Base-by-base conservation (phyloP, 2,797 vertebrate genomes). In the Gambelia wislizenii region DNA sequence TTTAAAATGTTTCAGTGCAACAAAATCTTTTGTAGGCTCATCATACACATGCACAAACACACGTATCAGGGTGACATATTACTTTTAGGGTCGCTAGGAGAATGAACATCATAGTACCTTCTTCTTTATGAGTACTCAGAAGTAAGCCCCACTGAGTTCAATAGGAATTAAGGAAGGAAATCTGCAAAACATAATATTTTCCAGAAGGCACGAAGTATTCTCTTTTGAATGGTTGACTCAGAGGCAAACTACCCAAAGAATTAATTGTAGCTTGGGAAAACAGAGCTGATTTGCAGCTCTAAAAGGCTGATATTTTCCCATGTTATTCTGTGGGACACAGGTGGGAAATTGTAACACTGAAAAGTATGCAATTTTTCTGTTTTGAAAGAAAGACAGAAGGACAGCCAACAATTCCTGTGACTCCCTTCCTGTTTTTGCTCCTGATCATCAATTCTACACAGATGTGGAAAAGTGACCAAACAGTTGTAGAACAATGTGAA, bases 181-280 rank as follows among this genome's bases (percentile, higher is more conserved):
- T 39, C 67, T 72, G n/a, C 22, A 72, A 70, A 72, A 13, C 10
- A 82, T 87, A 4, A 75, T 47, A 61, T 22, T 82, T 82, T 25
- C 47, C 67, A 25, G 54, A 7, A 92, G 39, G 79, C 1, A 70
- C 14, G 18, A 83, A 91, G 87, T 7, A 72, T 25, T 84, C 49
- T 10, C 1, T 47, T 77, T 72, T 8, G 82, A 67, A 86, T 90
- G 74, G 52, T 78, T 83, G 64, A 22, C 59, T 70, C 20, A 82
- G 76, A 95, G 33, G 8, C 67, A 64, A 88, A 87, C 0, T 25
- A 42, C 27, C 79, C 77, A 88, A 42, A 59, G 84, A 89, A 10
- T 1, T 44, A 89, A 10, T 1, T 44, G 75, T n/a, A 91, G 3
- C 3, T 36, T 89, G 47, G 2, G 83, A 67, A 67, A 67, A 90